Conservation (phyloP, 2,113 vertebrate species). For the Osmerus eperlanus region DNA sequence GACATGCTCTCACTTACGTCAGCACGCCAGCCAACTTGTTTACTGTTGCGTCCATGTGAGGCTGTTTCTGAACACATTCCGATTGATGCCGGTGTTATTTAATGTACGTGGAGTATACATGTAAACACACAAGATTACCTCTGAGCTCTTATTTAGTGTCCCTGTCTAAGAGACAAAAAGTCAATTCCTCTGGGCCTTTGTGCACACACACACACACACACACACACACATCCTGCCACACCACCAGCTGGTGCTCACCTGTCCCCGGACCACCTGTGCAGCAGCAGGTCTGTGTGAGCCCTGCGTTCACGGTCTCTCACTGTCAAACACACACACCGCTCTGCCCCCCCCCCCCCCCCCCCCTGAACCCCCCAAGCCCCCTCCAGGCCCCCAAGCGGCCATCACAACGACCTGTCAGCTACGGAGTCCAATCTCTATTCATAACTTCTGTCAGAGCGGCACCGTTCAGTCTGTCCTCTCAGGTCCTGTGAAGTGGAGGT, state of each 20-base stretch:
- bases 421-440: conserved; percentile 57
- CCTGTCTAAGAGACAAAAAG: no score
- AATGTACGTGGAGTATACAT: not conserved
- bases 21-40: conserved; percentile 19
- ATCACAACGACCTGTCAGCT: conserved; percentile 49
- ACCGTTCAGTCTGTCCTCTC: conserved; percentile 20
- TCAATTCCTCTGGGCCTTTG: not conserved
- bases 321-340: conserved; percentile 46
- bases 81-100: not conserved
- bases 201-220: conserved; percentile 13
- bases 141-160: no score
- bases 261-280: conserved; percentile 25
- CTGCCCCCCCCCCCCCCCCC: not conserved
- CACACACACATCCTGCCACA: not conserved
- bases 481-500: conserved; percentile 1
- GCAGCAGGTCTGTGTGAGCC: conserved; percentile 29
- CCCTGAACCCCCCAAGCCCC: not conserved
- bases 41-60: not conserved
- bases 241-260: conserved; percentile 25
- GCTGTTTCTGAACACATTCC: not conserved
- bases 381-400: conserved; percentile 28
- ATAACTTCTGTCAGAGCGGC: conserved; percentile 60
- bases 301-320: conserved; percentile 21
- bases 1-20: conserved; percentile 12
- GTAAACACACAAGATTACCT: not conserved